A percentile compares a stretch with the other conserved stretches of the same genome.
These are phyloP conservation scores for Vanacampus margaritifer DNA, from an alignment of 2,113 vertebrate genomes.

Conservation along the genomic window DNA sequence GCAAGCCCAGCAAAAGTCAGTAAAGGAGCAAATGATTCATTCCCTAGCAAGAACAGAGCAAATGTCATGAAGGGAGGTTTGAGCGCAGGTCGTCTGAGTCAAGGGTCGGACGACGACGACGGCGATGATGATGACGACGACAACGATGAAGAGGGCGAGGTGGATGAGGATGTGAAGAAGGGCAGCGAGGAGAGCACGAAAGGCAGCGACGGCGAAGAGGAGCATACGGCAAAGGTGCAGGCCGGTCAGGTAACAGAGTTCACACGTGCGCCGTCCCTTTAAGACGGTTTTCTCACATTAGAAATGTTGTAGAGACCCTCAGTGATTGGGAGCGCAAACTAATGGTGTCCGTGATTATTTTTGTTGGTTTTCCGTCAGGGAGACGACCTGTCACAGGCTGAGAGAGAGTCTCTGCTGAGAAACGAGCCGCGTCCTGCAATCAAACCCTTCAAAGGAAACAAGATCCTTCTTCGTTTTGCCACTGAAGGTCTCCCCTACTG, in stretches of 20 bases:
- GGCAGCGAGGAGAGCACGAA: constrained; percentile 41
- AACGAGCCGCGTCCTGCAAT: constrained; percentile 86
- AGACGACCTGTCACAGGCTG: constrained; percentile 81
- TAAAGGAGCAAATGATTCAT: no score
- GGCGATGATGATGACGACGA: constrained; percentile 83
- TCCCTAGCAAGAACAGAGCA: no score
- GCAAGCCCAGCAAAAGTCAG: constrained; percentile 76
- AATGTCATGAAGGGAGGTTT: neutral
- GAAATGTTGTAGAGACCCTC: no score
- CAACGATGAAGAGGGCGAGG: constrained; percentile 70
- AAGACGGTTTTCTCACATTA: no score
- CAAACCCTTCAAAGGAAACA: constrained; percentile 91
- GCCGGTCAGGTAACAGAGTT: constrained; percentile 44
- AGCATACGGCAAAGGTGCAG: constrained; percentile 29
- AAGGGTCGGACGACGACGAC: constrained; percentile 78
- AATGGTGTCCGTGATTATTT: neutral
- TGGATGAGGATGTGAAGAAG: constrained; percentile 70
- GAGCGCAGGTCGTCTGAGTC: constrained; percentile 36
- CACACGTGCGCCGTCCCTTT: no score
- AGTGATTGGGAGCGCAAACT: neutral
- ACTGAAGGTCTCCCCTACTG: constrained; percentile 79
- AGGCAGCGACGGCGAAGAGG: constrained; percentile 40
- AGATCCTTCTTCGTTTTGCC: constrained; percentile 88
- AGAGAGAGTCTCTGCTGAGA: constrained; percentile 85
- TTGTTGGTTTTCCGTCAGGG: constrained; percentile 49